phyloP scores from a whole-genome alignment of 2,888 invertebrate species.

The Fragum whitleyi region DNA sequence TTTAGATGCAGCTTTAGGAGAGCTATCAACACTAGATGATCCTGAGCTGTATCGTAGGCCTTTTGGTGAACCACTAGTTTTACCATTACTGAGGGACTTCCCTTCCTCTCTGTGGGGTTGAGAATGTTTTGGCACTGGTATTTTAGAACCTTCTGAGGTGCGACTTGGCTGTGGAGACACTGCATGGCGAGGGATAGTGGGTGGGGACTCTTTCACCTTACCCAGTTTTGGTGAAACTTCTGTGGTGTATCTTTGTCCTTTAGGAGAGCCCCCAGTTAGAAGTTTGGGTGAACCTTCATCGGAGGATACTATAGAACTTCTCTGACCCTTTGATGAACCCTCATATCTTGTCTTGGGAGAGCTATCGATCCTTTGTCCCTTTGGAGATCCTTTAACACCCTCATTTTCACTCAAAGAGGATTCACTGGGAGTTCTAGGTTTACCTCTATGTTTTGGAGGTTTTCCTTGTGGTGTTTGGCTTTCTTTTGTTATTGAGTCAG shows the following conservation, averaged over 20 bases:
- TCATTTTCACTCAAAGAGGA: constrained; percentile 77
- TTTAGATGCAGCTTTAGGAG: constrained; percentile 32
- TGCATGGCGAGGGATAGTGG: constrained; percentile 38
- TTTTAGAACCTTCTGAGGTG: constrained; percentile 56
- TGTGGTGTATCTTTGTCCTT: constrained; percentile 56
- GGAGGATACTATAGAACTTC: constrained; percentile 42
- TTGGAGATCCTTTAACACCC: constrained; percentile 49
- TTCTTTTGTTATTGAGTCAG: constrained; percentile 33
- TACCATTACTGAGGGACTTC: constrained; percentile 39
- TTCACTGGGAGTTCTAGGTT: constrained; percentile 75
- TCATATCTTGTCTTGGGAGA: constrained; percentile 63
- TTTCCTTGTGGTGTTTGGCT: constrained; percentile 60
- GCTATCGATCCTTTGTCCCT: constrained; percentile 45
- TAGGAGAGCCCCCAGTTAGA: constrained; percentile 58
- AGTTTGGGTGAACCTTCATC: constrained; percentile 67
- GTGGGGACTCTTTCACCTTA: constrained; percentile 39
- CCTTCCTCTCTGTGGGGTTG: constrained; percentile 62
- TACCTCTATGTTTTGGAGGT: constrained; percentile 74
- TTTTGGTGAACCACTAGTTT: constrained; percentile 57
- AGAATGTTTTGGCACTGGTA: constrained; percentile 50
- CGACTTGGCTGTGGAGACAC: constrained; percentile 51
- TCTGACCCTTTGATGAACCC: constrained; percentile 67
- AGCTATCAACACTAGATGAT: constrained; percentile 34
- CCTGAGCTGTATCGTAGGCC: constrained; percentile 45
- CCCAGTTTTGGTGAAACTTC: constrained; percentile 64